Percentiles rank a stretch among this genome's conserved stretches.
These are phyloP conservation scores for Phrynocephalus forsythii DNA, from an alignment of 2,797 vertebrate genomes.

Conservation along the genomic window DNA sequence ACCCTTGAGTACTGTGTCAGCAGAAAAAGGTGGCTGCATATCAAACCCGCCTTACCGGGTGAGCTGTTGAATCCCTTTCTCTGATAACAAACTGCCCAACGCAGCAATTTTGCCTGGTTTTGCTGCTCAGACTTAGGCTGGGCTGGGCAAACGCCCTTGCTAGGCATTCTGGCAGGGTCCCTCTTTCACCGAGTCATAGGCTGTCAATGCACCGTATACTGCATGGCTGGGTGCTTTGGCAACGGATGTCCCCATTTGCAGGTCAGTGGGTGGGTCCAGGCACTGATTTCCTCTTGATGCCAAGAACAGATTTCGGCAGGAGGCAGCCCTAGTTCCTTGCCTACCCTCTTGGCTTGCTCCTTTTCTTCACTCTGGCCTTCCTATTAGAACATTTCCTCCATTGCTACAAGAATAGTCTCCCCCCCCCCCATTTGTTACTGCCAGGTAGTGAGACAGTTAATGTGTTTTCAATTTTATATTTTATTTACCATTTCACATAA, in stretches of 20 bases:
- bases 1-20: not conserved
- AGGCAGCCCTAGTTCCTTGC: no score
- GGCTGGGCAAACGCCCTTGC: rapidly evolving
- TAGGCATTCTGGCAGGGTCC: rapidly evolving
- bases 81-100: not conserved
- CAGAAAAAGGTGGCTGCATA: not conserved
- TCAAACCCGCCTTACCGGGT: constrained; percentile 6
- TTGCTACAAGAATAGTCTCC: no score
- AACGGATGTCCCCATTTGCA: not conserved
- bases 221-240: not conserved
- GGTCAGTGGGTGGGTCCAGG: not conserved
- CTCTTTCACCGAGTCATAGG: rapidly evolving
- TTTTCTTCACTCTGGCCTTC: no score
- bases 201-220: rapidly evolving
- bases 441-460: no score
- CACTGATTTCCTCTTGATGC: not conserved
- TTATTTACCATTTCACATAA: no score
- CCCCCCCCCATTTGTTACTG: no score
- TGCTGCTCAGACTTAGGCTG: not conserved
- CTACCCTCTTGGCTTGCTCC: no score
- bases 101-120: not conserved
- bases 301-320: not conserved
- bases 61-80: not conserved
- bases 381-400: no score
- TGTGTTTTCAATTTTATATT: no score